Evolutionary conservation across 2,113 vertebrate species (phyloP), one percentile per base, ranked within the genome.

Genomic region (Sylvietta virens): DNA sequence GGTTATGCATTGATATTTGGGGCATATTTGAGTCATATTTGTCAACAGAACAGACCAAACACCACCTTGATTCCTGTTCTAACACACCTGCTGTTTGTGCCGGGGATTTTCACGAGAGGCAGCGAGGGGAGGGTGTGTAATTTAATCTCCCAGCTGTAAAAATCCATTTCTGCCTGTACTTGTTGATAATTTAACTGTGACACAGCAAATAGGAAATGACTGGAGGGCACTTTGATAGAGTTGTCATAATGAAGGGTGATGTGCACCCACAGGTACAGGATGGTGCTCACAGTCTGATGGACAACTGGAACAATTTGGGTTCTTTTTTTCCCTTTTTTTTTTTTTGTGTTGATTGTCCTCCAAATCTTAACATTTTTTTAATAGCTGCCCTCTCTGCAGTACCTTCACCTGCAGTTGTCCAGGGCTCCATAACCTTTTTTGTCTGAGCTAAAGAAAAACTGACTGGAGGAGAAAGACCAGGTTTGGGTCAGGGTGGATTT

Each of bases 141-240:
- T 85, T 90, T 27, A 66, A 88, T 95, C 70, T 85, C 18, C 21
- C 23, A 69, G 13, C 93, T 94, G 72, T 57, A 77, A 66, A 91
- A 93, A 95, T 85, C 74, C 61, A 53, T 90, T 87, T 60, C 67
- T 8, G 11, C 28, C 51, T 11, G 39, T 18, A 13, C 53, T 54
- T 48, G 61, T 76, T 71, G 85, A 26, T 64, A 69, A 86, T 84
- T 66, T 62, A 10, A 39, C 47, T 47, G 90, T 81, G 92, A 81
- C 73, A 39, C 81, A 78, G 86, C 87, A 70, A 73, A 74, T 71
- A 7, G 1, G 58, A 40, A 48, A 50, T 33, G 77, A 58, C 60
- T 86, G 20, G 3, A 10, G 64, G 66, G 58, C 56, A 13, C 62
- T 80, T 81, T 26, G 53, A 57, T 81, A 1, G 64, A 89, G 77